phyloP scores from a whole-genome alignment of 2,797 vertebrate genomes.

The Enteromius afrohamiltoni region DNA sequence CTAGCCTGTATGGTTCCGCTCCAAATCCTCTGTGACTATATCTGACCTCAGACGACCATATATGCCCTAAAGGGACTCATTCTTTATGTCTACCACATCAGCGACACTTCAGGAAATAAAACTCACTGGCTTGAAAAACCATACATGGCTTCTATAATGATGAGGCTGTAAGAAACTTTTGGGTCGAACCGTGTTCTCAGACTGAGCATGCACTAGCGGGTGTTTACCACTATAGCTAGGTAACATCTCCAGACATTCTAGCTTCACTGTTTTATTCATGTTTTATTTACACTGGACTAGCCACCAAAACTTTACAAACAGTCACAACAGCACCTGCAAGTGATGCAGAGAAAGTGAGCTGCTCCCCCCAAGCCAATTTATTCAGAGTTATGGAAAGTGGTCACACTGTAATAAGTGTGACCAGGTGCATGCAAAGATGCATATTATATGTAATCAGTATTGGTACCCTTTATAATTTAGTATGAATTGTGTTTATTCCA shows the following conservation, averaged over 20 bases:
- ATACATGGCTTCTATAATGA: background rate
- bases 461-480: background rate
- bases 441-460: background rate
- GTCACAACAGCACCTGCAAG: background rate
- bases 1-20: slow-evolving; percentile 21
- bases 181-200: background rate
- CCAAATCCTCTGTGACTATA: slow-evolving; percentile 15
- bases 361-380: slow-evolving; percentile 9
- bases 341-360: background rate
- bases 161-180: background rate
- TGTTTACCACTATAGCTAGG: too few species aligned
- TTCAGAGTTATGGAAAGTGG: background rate
- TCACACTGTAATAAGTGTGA: background rate
- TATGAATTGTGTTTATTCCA: background rate
- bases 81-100: slow-evolving; percentile 3
- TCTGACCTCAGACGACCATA: slow-evolving; percentile 17
- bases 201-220: background rate
- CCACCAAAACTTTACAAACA: background rate
- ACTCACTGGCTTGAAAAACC: background rate
- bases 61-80: background rate
- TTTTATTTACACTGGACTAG: slow-evolving; percentile 2
- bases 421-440: background rate
- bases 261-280: background rate
- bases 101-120: slow-evolving; percentile 1
- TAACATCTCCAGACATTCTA: slow-evolving; percentile 7